Conservation (phyloP, 1,140 invertebrate species). For the Wiebesia pumilae region DNA sequence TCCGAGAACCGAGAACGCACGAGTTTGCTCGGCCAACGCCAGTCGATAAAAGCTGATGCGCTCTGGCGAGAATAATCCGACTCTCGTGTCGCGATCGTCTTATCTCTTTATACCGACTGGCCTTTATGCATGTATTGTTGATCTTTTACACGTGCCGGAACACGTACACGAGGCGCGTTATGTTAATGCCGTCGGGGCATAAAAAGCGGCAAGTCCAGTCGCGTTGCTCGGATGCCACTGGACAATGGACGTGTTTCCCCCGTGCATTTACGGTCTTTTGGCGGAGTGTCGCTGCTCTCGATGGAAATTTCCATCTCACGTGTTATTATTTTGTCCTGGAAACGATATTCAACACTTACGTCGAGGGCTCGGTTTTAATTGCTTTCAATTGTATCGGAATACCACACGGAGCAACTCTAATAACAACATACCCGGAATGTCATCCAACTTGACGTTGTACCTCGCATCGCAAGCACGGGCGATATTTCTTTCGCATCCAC, state of each 20-base stretch:
- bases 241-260: neutral
- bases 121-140: neutral
- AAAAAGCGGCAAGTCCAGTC: neutral
- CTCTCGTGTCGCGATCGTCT: neutral
- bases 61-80: slow-evolving; percentile 10
- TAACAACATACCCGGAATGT: too few relatives aligned
- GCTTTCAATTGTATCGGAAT: too few relatives aligned
- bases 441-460: too few relatives aligned
- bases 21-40: neutral
- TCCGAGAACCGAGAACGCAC: too few relatives aligned
- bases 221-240: neutral
- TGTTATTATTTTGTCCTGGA: too few relatives aligned
- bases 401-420: too few relatives aligned
- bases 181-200: neutral
- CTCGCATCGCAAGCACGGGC: too few relatives aligned
- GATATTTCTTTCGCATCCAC: too few relatives aligned
- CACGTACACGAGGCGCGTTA: neutral
- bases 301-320: too few relatives aligned
- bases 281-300: too few relatives aligned
- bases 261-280: neutral
- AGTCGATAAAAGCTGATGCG: slow-evolving; percentile 38
- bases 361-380: too few relatives aligned
- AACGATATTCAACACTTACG: too few relatives aligned
- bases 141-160: neutral
- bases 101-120: neutral